Evolutionary conservation across 2,113 vertebrate genomes (phyloP).

Genomic region (Amazona vittata): DNA sequence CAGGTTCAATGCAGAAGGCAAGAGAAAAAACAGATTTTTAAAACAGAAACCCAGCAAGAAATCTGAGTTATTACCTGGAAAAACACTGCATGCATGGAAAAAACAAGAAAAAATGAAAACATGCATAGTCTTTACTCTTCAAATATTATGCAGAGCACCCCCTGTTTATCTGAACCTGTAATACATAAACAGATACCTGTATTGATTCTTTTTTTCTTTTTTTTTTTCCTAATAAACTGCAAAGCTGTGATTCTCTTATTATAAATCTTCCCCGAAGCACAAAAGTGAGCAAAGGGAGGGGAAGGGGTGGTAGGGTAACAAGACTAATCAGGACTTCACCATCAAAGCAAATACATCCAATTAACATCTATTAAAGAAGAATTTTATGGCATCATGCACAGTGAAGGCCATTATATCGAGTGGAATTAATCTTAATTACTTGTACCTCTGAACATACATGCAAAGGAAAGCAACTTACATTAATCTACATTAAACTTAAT

Average conservation of each 20-base stretch:
- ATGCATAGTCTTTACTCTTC: background rate
- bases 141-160: background rate
- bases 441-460: conserved; percentile 82
- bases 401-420: conserved; percentile 79
- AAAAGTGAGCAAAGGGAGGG: conserved; percentile 20
- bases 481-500: conserved; percentile 91
- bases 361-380: conserved; percentile 84
- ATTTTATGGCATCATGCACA: conserved; percentile 82
- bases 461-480: conserved; percentile 84
- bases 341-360: conserved; percentile 82
- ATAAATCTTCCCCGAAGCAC: conserved; percentile 67
- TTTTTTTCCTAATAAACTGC: conserved; percentile 41
- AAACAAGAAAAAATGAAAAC: background rate
- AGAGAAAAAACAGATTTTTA: background rate
- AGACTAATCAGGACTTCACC: conserved; percentile 81
- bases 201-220: conserved; percentile 28
- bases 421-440: conserved; percentile 94
- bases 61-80: background rate
- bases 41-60: background rate
- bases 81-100: background rate
- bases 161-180: background rate
- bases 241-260: conserved; percentile 30
- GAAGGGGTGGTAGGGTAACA: conserved; percentile 68
- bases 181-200: background rate
- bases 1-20: background rate